Conservation (phyloP, 30 jellyfish, hydroid and myxozoan species). For the Haliclystus octoradiatus region DNA sequence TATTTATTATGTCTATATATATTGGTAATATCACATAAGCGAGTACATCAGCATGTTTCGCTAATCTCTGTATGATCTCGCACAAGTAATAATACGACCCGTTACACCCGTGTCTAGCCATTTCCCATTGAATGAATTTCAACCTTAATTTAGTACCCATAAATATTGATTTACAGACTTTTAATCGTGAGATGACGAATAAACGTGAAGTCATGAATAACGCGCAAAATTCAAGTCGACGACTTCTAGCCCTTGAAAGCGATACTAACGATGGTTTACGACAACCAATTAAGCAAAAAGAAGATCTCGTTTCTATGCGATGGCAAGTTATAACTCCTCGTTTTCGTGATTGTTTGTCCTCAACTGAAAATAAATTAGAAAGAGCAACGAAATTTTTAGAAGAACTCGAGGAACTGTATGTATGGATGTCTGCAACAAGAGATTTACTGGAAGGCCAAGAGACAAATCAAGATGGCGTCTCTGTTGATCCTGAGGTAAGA, state of each 20-base stretch:
- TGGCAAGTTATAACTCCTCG: background rate
- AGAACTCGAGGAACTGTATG: conserved; percentile 89
- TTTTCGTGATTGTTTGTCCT: conserved; percentile 30
- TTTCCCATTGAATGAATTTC: too few relatives aligned
- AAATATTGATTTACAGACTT: too few relatives aligned
- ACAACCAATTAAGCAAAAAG: background rate
- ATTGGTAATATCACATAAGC: too few relatives aligned
- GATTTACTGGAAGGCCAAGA: conserved; percentile 70
- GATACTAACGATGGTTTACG: background rate
- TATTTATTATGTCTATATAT: too few relatives aligned
- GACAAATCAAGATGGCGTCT: conserved; percentile 37
- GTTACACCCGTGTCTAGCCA: too few relatives aligned
- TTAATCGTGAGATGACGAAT: background rate
- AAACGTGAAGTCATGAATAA: background rate
- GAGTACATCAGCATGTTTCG: too few relatives aligned
- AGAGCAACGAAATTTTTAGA: conserved; percentile 88
- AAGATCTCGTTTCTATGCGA: background rate
- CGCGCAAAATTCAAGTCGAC: background rate
- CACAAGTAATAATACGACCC: too few relatives aligned
- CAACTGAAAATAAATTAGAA: conserved; percentile 49
- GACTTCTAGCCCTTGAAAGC: background rate
- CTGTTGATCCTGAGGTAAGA: conserved; percentile 93
- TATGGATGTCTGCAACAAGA: conserved; percentile 95
- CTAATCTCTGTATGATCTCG: too few relatives aligned
- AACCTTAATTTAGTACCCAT: too few relatives aligned